Percentiles rank a stretch among this genome's conserved stretches.
Conservation (phyloP, 2,113 vertebrate species). For the Sitta europaea region DNA sequence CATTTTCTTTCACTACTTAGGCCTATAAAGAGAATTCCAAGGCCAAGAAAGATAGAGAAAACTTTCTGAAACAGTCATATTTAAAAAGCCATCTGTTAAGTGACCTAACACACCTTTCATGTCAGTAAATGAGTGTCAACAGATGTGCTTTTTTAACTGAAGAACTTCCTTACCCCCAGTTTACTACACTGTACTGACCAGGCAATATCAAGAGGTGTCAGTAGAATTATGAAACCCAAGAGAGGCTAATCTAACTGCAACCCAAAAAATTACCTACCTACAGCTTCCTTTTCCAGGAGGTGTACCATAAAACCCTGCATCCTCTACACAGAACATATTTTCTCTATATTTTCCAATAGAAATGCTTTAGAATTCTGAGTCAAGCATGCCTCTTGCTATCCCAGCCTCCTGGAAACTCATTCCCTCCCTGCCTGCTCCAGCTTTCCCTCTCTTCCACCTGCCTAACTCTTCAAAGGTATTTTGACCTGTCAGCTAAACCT, state of each 20-base stretch:
- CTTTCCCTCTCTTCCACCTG: background rate
- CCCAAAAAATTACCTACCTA: background rate
- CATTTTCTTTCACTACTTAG: background rate
- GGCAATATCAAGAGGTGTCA: conserved; percentile 10
- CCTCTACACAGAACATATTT: background rate
- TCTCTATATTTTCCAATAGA: background rate
- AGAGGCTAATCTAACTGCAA: background rate
- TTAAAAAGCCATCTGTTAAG: conserved; percentile 5
- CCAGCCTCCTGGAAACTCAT: background rate
- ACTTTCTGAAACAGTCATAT: background rate
- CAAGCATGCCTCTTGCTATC: background rate
- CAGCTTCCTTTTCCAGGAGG: background rate
- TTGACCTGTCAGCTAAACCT: background rate
- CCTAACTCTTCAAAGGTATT: background rate
- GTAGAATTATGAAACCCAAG: conserved; percentile 16
- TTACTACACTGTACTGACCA: background rate
- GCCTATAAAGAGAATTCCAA: background rate
- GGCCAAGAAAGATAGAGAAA: background rate
- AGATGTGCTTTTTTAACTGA: background rate
- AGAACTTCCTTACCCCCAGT: background rate
- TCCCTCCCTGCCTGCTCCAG: background rate
- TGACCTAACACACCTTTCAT: background rate
- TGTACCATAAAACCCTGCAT: background rate
- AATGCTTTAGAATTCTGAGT: background rate
- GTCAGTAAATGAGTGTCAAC: background rate